Conservation (phyloP, 1,140 invertebrate species). For the Apis dorsata region DNA sequence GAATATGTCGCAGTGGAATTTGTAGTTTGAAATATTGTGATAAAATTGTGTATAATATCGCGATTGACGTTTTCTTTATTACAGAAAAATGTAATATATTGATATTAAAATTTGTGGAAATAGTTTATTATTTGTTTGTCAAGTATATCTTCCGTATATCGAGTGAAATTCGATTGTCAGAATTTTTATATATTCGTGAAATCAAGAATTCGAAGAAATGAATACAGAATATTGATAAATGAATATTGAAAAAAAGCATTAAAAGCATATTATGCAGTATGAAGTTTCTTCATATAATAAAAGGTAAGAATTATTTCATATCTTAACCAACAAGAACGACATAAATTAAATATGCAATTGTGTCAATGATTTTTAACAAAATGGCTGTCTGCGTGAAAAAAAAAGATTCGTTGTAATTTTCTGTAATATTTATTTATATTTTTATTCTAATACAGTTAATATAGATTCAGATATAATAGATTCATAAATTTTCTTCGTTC, state of each 20-base stretch:
- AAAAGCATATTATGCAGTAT: background rate
- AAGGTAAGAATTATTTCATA: background rate
- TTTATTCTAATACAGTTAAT: slow-evolving; percentile 11
- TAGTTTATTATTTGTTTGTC: background rate
- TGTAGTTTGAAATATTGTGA: background rate
- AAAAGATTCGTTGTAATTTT: slow-evolving; percentile 5
- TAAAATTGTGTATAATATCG: background rate
- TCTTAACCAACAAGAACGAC: background rate
- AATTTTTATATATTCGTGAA: background rate
- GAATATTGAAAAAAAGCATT: background rate
- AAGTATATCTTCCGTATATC: too few species aligned
- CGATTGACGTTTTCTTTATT: background rate
- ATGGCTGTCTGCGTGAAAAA: background rate
- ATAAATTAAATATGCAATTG: slow-evolving; percentile 5
- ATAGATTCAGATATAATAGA: background rate
- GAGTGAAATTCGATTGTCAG: background rate
- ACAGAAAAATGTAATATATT: background rate
- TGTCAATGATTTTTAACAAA: slow-evolving; percentile 8
- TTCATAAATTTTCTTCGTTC: background rate
- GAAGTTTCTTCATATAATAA: background rate
- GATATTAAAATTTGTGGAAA: background rate
- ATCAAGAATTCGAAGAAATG: background rate
- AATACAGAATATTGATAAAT: background rate
- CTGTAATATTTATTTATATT: slow-evolving; percentile 46
- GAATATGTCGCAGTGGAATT: background rate